Percentiles rank a stretch among this genome's conserved stretches.
These are phyloP conservation scores for Synanthedon myopaeformis DNA, from an alignment of 2,888 invertebrate species.

Conservation along the genomic window DNA sequence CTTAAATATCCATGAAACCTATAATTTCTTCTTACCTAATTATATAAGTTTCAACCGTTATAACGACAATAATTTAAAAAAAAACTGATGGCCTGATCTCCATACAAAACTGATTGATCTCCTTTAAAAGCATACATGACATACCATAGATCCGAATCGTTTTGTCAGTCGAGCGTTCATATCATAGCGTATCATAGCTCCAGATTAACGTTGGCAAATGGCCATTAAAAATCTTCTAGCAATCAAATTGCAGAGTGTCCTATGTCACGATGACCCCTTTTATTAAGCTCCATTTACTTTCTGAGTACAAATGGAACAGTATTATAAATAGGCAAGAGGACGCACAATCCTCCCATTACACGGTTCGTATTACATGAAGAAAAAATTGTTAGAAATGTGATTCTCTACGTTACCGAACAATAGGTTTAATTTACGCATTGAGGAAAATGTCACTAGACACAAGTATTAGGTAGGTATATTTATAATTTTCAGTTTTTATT, in stretches of 20 bases:
- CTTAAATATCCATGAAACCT: too few species aligned
- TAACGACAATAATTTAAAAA: too few species aligned
- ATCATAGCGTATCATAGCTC: too few species aligned
- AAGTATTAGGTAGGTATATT: too few species aligned
- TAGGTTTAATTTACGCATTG: constrained; percentile 53
- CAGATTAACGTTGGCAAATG: background rate
- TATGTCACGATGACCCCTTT: constrained; percentile 26
- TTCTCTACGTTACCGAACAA: constrained; percentile 55
- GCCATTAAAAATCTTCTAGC: background rate
- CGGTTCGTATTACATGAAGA: constrained; percentile 38
- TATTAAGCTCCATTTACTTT: constrained; percentile 41
- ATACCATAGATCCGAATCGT: too few species aligned
- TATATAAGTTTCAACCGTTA: too few species aligned
- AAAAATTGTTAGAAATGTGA: constrained; percentile 54
- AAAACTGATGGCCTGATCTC: too few species aligned
- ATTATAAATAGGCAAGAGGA: constrained; percentile 50
- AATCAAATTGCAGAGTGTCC: constrained; percentile 12
- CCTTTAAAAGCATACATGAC: too few species aligned
- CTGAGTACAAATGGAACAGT: constrained; percentile 35
- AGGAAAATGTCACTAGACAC: constrained; percentile 29
- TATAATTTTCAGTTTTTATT: too few species aligned
- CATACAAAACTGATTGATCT: too few species aligned
- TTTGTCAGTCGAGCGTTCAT: background rate
- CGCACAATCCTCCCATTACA: constrained; percentile 42
- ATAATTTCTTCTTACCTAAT: too few species aligned